phyloP scores from a whole-genome alignment of 2,888 invertebrate species.

The Nycteola revayana region DNA sequence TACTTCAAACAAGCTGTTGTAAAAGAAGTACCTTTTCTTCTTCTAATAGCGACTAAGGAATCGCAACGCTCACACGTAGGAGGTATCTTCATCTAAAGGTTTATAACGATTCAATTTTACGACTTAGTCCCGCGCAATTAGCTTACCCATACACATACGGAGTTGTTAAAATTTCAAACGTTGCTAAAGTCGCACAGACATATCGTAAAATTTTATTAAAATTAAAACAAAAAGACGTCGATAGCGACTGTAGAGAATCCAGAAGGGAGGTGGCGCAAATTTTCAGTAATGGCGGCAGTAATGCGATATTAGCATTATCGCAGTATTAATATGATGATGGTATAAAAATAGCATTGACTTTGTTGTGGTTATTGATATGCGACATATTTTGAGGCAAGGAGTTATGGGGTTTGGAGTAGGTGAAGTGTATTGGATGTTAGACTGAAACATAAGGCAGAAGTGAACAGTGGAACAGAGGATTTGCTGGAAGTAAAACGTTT shows the following conservation, averaged over 20 bases:
- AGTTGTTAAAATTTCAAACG: constrained; percentile 36
- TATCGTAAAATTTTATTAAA: constrained; percentile 49
- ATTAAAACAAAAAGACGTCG: constrained; percentile 54
- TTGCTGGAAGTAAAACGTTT: no score
- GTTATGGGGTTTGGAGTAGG: no score
- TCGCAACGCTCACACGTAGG: no score
- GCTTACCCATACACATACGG: constrained; percentile 13
- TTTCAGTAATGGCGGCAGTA: constrained; percentile 59
- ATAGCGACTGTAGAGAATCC: constrained; percentile 56
- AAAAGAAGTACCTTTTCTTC: no score
- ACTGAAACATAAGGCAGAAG: no score
- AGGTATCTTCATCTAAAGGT: constrained; percentile 11
- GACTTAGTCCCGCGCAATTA: constrained; percentile 12
- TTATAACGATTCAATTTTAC: constrained; percentile 17
- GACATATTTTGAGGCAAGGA: constrained; percentile 4
- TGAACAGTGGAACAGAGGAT: no score
- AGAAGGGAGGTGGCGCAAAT: constrained; percentile 58
- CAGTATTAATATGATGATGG: constrained; percentile 57
- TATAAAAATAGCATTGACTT: constrained; percentile 38
- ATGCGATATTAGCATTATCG: constrained; percentile 69
- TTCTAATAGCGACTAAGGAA: no score
- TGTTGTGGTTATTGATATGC: constrained; percentile 32
- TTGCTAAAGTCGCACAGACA: constrained; percentile 29
- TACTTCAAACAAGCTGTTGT: no score
- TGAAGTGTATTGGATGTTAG: no score